Conservation (phyloP, 2,888 invertebrate species). For the Leptinotarsa peninsularis region DNA sequence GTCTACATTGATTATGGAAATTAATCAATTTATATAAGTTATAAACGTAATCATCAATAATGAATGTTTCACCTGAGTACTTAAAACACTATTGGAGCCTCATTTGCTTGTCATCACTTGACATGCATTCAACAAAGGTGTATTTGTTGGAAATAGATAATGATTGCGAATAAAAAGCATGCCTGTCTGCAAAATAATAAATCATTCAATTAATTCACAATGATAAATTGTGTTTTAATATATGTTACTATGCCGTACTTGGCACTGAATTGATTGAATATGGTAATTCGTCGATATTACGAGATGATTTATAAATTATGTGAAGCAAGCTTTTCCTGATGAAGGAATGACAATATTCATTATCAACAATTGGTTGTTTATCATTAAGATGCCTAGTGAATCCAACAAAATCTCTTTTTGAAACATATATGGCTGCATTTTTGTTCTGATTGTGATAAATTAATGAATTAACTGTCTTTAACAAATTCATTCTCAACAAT, state of each 20-base stretch:
- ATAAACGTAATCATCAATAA: background rate
- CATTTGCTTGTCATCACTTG: background rate
- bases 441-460: background rate
- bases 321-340: conserved; percentile 17
- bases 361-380: conserved; percentile 17
- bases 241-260: conserved; percentile 40
- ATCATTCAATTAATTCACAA: conserved; percentile 45
- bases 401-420: conserved; percentile 11
- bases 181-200: conserved; percentile 37
- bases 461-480: no score
- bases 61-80: no score
- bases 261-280: conserved; percentile 44
- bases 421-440: conserved; percentile 3
- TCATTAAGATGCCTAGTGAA: background rate
- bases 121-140: conserved; percentile 21
- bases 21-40: no score
- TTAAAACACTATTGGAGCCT: no score
- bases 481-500: no score
- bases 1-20: no score
- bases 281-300: conserved; percentile 39
- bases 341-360: conserved; percentile 12
- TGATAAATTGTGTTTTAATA: conserved; percentile 46
- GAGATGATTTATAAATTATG: conserved; percentile 36
- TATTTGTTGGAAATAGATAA: conserved; percentile 20
- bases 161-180: conserved; percentile 18